Evolutionary conservation across 2,888 invertebrate genomes (phyloP).

Genomic region (Tetheella fluctuosa): DNA sequence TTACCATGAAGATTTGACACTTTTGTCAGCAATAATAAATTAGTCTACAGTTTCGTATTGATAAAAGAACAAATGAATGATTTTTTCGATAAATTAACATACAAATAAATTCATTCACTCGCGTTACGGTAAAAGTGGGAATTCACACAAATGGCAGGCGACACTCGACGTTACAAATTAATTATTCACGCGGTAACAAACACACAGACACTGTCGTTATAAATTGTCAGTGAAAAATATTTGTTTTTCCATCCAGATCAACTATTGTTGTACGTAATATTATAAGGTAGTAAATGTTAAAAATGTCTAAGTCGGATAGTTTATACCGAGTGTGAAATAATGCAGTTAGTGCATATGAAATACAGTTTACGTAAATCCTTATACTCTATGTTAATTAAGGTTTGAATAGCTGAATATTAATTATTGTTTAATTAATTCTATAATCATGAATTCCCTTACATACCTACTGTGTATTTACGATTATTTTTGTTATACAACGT

Average conservation of each 20-base stretch:
- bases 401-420: no score
- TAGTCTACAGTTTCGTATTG: background rate
- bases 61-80: constrained; percentile 18
- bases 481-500: no score
- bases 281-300: background rate
- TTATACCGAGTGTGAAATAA: no score
- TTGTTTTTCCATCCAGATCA: constrained; percentile 11
- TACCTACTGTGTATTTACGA: no score
- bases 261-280: constrained; percentile 9
- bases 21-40: no score
- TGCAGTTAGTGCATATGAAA: no score
- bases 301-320: no score
- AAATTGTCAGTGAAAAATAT: constrained; percentile 18
- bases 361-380: no score
- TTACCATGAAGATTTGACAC: no score
- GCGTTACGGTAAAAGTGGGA: constrained; percentile 26
- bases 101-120: constrained; percentile 2
- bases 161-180: constrained; percentile 45
- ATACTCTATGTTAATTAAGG: no score
- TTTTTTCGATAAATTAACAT: constrained; percentile 5
- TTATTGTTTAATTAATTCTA: no score
- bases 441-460: no score
- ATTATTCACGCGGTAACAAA: constrained; percentile 37
- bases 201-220: constrained; percentile 28
- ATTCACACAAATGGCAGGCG: constrained; percentile 31